Evolutionary conservation across 2,113 vertebrate genomes (phyloP).

Genomic region (Rostratula benghalensis): DNA sequence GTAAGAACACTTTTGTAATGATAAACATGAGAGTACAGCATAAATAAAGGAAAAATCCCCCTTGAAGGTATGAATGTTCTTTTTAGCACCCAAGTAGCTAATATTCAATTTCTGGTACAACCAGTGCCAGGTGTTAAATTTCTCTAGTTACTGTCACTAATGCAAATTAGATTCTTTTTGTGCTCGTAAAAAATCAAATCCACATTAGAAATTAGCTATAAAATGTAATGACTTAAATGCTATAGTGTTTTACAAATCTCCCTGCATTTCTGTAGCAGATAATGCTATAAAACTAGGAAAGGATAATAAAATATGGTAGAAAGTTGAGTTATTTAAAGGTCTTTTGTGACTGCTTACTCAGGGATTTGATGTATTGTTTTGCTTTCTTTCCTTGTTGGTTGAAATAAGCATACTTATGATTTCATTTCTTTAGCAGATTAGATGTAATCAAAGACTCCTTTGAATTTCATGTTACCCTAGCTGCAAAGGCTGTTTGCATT

Average conservation of each 20-base stretch:
- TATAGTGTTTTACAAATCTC: slow-evolving; percentile 87
- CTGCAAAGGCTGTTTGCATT: slow-evolving; percentile 67
- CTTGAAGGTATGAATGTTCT: slow-evolving; percentile 75
- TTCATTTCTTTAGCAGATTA: slow-evolving; percentile 71
- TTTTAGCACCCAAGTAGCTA: slow-evolving; percentile 82
- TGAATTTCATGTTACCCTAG: slow-evolving; percentile 64
- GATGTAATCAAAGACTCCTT: slow-evolving; percentile 72
- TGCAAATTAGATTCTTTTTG: slow-evolving; percentile 87
- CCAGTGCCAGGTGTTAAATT: slow-evolving; percentile 86
- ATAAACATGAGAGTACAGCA: slow-evolving; percentile 76
- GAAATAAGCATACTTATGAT: slow-evolving; percentile 73
- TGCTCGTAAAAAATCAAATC: slow-evolving; percentile 87
- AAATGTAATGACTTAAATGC: slow-evolving; percentile 89
- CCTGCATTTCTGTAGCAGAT: slow-evolving; percentile 78
- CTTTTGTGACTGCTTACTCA: slow-evolving; percentile 81
- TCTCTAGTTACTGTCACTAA: slow-evolving; percentile 88
- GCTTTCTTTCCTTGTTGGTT: slow-evolving; percentile 58
- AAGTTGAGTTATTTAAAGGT: slow-evolving; percentile 85
- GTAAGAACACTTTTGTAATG: slow-evolving; percentile 75
- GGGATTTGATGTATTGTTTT: slow-evolving; percentile 73
- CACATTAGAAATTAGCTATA: slow-evolving; percentile 89
- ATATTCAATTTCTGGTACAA: slow-evolving; percentile 83
- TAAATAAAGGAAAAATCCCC: slow-evolving; percentile 80
- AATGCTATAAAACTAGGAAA: slow-evolving; percentile 79
- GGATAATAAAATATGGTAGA: slow-evolving; percentile 80